A percentile compares a stretch with the other conserved stretches of the same genome.
phyloP scores from a whole-genome alignment of 2,888 invertebrate genomes.

The Cyclophora albipunctata region DNA sequence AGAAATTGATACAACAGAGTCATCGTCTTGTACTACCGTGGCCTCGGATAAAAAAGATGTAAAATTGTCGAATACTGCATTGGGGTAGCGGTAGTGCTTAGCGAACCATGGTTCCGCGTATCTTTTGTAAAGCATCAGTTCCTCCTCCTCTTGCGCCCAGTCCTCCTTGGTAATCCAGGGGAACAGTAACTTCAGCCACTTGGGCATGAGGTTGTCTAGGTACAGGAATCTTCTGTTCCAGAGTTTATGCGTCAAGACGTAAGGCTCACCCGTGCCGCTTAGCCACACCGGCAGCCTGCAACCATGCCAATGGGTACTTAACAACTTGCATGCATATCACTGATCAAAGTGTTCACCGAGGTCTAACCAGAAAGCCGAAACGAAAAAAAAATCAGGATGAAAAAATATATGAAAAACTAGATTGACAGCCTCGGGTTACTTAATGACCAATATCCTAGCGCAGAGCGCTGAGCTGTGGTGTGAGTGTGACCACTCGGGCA shows the following conservation, averaged over 20 bases:
- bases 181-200: conserved; percentile 35
- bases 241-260: conserved; percentile 39
- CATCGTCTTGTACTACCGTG: conserved; percentile 17
- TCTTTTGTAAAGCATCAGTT: conserved; percentile 37
- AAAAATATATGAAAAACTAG: too few relatives aligned
- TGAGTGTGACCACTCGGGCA: neutral
- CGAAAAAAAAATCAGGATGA: too few relatives aligned
- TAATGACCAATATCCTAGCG: too few relatives aligned
- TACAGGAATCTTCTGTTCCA: conserved; percentile 49
- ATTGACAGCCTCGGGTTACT: too few relatives aligned
- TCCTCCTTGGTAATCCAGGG: conserved; percentile 37
- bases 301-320: neutral
- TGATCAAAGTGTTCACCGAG: too few relatives aligned
- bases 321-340: too few relatives aligned
- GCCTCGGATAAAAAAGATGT: conserved; percentile 17
- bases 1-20: too few relatives aligned
- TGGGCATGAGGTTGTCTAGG: conserved; percentile 47
- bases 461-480: too few relatives aligned
- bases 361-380: too few relatives aligned
- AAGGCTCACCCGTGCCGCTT: conserved; percentile 37
- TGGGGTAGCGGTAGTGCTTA: conserved; percentile 41
- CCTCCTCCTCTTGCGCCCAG: conserved; percentile 42
- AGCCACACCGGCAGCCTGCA: conserved; percentile 46
- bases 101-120: conserved; percentile 45
- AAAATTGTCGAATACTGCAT: conserved; percentile 6